Conservation (phyloP, 1,140 invertebrate genomes). For the Hyposmocoma kahamanoa region DNA sequence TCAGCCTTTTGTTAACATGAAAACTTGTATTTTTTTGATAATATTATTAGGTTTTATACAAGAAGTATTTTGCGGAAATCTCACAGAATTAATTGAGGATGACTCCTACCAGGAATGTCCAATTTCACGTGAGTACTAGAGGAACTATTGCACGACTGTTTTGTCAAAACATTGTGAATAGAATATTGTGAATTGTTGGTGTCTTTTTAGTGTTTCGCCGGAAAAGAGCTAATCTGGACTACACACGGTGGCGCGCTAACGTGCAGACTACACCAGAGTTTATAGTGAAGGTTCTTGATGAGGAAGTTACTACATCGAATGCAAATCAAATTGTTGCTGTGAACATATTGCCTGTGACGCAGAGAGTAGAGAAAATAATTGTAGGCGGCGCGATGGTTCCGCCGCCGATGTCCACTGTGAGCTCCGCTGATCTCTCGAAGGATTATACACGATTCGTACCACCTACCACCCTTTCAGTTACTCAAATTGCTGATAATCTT, state of each 20-base stretch:
- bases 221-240: conserved; percentile 46
- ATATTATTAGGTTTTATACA: conserved; percentile 44
- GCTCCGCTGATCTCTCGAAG: conserved; percentile 10
- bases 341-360: conserved; percentile 42
- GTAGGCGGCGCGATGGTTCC: conserved; percentile 40
- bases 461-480: conserved; percentile 25
- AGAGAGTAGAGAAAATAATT: conserved; percentile 39
- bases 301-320: conserved; percentile 36
- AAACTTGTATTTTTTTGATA: conserved; percentile 49
- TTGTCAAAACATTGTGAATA: not conserved
- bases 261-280: conserved; percentile 46
- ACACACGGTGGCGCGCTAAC: conserved; percentile 51
- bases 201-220: conserved; percentile 34
- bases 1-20: conserved; percentile 50
- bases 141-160: not conserved
- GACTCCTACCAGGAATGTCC: conserved; percentile 31
- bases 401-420: conserved; percentile 15
- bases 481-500: no score
- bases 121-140: conserved; percentile 35
- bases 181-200: not conserved
- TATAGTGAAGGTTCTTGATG: conserved; percentile 60
- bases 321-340: conserved; percentile 37
- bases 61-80: conserved; percentile 22
- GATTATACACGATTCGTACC: conserved; percentile 51
- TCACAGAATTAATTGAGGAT: conserved; percentile 29